These are phyloP conservation scores for Drosophila meridionalis DNA, from an alignment of 2,888 invertebrate species.

Conservation along the genomic window DNA sequence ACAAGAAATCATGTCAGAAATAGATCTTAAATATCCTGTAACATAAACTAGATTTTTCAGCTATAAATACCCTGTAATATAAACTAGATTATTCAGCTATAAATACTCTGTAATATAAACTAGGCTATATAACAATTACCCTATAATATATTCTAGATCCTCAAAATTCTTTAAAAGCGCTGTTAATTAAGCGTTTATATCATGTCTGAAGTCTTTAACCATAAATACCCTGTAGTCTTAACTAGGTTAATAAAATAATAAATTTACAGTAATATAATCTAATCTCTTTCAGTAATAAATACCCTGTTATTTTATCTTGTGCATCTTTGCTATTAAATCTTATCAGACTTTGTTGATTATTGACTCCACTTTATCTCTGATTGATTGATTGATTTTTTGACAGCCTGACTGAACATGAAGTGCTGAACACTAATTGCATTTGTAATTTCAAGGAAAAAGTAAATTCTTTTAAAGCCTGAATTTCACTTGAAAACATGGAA, in stretches of 20 bases:
- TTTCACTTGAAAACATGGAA: neutral
- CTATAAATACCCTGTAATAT: neutral
- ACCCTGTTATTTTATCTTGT: neutral
- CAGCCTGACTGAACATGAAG: neutral
- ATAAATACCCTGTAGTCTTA: too few species aligned
- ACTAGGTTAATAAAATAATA: too few species aligned
- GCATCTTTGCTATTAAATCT: neutral
- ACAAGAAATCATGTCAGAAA: slow-evolving; percentile 4
- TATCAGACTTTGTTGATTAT: neutral
- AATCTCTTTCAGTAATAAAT: neutral
- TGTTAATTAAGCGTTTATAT: too few species aligned
- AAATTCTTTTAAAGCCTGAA: neutral
- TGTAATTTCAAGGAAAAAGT: neutral
- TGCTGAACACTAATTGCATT: neutral
- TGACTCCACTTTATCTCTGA: neutral
- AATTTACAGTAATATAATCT: too few species aligned
- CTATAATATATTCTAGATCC: too few species aligned
- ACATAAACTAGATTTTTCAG: neutral
- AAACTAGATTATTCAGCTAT: neutral
- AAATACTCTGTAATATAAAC: neutral
- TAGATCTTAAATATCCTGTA: neutral
- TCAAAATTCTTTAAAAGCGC: too few species aligned
- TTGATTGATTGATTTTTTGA: neutral
- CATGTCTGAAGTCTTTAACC: too few species aligned
- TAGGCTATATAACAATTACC: too few species aligned